These are phyloP conservation scores for Acanthochromis polyacanthus DNA, from an alignment of 2,113 vertebrate genomes.

Conservation along the genomic window DNA sequence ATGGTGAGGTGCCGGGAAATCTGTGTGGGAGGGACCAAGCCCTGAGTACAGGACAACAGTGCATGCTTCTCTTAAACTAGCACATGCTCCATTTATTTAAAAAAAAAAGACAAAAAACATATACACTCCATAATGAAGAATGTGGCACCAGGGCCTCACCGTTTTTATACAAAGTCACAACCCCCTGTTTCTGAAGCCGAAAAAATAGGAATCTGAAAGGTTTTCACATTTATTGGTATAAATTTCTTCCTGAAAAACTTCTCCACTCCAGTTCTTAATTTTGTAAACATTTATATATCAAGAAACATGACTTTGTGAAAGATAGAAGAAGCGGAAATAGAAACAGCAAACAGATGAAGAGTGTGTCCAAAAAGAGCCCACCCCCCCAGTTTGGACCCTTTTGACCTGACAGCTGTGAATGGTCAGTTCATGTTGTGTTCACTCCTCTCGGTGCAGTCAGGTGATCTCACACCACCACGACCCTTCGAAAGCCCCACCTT, in stretches of 20 bases:
- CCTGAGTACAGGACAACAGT: slow-evolving; percentile 77
- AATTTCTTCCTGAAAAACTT: slow-evolving; percentile 57
- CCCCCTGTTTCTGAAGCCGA: slow-evolving; percentile 45
- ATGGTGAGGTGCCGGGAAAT: neutral
- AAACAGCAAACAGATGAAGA: slow-evolving; percentile 43
- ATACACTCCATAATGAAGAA: slow-evolving; percentile 39
- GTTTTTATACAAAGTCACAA: slow-evolving; percentile 69
- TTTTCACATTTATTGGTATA: slow-evolving; percentile 70
- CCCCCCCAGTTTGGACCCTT: slow-evolving; percentile 19
- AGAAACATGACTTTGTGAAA: slow-evolving; percentile 54
- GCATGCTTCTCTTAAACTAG: slow-evolving; percentile 76
- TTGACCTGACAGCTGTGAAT: slow-evolving; percentile 2
- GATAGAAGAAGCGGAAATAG: slow-evolving; percentile 53
- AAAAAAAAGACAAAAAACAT: slow-evolving; percentile 5
- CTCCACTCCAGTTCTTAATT: slow-evolving; percentile 29
- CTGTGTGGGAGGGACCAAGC: slow-evolving; percentile 59
- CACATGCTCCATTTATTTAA: slow-evolving; percentile 71
- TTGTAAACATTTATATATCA: slow-evolving; percentile 79
- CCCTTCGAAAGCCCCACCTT: neutral
- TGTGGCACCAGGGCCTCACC: slow-evolving; percentile 28
- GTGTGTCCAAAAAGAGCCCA: slow-evolving; percentile 14
- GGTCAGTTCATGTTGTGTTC: slow-evolving; percentile 15
- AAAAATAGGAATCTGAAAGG: slow-evolving; percentile 59
- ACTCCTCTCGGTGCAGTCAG: slow-evolving; percentile 1
- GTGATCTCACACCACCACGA: slow-evolving; percentile 7